Conservation (phyloP, 2,888 invertebrate genomes). For the Sinotaia quadrata region DNA sequence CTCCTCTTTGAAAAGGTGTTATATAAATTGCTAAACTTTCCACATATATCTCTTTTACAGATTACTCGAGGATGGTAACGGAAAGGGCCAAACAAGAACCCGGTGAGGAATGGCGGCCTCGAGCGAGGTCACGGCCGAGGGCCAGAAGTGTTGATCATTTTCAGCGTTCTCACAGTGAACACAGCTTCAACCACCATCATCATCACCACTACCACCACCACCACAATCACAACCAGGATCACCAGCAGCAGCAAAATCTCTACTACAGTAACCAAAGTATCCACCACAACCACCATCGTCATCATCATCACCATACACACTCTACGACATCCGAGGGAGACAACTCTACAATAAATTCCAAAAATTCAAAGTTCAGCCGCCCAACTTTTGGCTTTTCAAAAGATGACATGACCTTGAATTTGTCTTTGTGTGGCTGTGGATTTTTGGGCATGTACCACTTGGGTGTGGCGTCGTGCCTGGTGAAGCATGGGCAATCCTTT, state of each 20-base stretch:
- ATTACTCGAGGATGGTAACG: too few relatives aligned
- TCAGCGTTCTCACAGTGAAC: neutral
- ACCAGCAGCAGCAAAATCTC: neutral
- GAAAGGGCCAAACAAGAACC: too few relatives aligned
- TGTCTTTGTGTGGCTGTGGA: constrained; percentile 98
- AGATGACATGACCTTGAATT: constrained; percentile 39
- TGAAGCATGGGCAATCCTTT: constrained; percentile 93
- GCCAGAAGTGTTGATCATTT: too few relatives aligned
- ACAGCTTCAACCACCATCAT: neutral
- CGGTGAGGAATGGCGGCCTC: too few relatives aligned
- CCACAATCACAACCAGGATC: neutral
- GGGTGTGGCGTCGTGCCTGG: constrained; percentile 95
- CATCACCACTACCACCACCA: neutral
- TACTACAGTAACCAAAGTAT: constrained; percentile 14
- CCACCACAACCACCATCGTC: neutral
- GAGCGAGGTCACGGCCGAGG: too few relatives aligned
- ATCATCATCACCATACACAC: neutral
- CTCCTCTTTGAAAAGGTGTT: too few relatives aligned
- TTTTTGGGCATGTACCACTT: constrained; percentile 99
- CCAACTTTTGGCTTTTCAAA: constrained; percentile 22
- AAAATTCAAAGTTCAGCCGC: too few relatives aligned
- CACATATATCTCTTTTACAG: too few relatives aligned
- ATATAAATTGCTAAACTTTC: too few relatives aligned
- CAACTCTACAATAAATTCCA: too few relatives aligned
- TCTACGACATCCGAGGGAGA: neutral